Evolutionary conservation across 2,888 invertebrate genomes (phyloP), one percentile per base, ranked within the genome.

Genomic region (Petrophora chlorosata): DNA sequence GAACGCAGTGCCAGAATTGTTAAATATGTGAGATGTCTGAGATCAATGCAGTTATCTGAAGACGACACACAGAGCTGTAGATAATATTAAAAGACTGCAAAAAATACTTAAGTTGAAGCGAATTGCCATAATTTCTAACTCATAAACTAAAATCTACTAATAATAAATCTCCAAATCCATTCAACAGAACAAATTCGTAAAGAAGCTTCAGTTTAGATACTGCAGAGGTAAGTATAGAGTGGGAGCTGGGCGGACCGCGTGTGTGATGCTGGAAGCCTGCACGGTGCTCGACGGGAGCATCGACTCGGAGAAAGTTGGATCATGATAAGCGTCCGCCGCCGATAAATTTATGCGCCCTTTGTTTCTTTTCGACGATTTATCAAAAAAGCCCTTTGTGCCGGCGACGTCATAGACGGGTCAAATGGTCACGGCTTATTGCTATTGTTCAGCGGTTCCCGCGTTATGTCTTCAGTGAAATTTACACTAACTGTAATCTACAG

Each of bases 311-410:
- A 89, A 88, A 88, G 88, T 84, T 73, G 69, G 79, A 87, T 87
- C 86, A 76, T 79, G 87, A 88, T 88, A 88, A 85, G 80, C 75
- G 69, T 74, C 67, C 68, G 69, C 67, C 63, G 68, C 59, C 79
- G 76, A 80, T 83, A 81, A 87, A 87, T 89, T 87, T 88, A 88
- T 88, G 81, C 77, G 82, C 73, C 84, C 85, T 89, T 90, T 89
- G 86, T 88, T 85, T 85, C 83, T 85, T 85, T 85, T 82, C 79
- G 66, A 73, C 75, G 76, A 87, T 87, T 83, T 82, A 86, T 85
- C 83, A 85, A 85, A 85, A 84, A 81, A 71, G 58, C 73, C 70
- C 72, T 74, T 78, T 79, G 71, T 76, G 56, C 60, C 61, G 38
- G 59, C 57, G 59, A 70, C 58, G 61, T 68, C 67, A 75, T 67